Evolutionary conservation across 2,888 invertebrate species (phyloP).

Genomic region (Trachelus troglodyta): DNA sequence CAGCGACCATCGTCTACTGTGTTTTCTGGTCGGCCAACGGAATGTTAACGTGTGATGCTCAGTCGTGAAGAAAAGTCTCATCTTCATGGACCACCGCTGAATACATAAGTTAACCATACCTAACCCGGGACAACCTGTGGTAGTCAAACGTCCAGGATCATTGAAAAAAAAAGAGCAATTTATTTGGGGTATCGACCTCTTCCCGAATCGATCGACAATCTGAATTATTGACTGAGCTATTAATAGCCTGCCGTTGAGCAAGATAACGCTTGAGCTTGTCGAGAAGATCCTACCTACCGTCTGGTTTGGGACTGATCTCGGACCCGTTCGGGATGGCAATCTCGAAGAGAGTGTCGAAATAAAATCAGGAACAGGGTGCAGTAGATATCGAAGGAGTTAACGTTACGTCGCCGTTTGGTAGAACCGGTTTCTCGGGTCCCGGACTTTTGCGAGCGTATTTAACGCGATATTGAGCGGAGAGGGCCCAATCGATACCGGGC

Average conservation of each 20-base stretch:
- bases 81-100: neutral
- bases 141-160: neutral
- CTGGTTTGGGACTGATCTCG: neutral
- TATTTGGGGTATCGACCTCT: neutral
- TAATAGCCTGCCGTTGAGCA: neutral
- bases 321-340: neutral
- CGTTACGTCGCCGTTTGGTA: slow-evolving; percentile 47
- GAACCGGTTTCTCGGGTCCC: slow-evolving; percentile 43
- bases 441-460: slow-evolving; percentile 38
- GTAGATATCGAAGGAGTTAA: neutral
- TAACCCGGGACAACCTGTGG: neutral
- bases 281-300: neutral
- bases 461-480: slow-evolving; percentile 32
- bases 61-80: neutral
- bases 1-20: neutral
- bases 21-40: neutral
- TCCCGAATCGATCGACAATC: neutral
- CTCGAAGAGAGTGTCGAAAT: neutral
- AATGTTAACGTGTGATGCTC: neutral
- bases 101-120: neutral
- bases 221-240: neutral
- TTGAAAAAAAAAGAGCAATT: neutral
- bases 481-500: neutral
- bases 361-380: neutral
- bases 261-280: neutral